These are phyloP conservation scores for Schizopygopsis pylzovi DNA, from an alignment of 2,797 vertebrate species.

Conservation along the genomic window DNA sequence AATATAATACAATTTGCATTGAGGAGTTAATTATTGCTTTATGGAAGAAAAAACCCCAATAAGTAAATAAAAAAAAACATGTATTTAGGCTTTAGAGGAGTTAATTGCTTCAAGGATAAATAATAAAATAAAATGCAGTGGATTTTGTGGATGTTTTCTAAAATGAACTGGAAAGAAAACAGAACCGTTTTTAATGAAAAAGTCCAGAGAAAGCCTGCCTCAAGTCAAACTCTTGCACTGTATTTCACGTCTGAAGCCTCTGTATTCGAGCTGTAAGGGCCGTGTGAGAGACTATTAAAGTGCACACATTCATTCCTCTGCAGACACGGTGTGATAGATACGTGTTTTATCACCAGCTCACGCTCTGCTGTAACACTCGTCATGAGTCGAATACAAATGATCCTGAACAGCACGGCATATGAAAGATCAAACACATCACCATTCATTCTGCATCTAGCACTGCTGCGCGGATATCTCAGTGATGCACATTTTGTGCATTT, in stretches of 20 bases:
- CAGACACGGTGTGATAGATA: not conserved
- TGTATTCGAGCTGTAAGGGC: not conserved
- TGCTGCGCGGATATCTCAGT: not conserved
- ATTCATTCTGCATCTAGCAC: not conserved
- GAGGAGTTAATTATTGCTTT: not conserved
- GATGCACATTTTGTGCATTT: not conserved
- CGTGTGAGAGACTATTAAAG: not conserved
- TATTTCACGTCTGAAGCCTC: not conserved
- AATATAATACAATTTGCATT: not conserved
- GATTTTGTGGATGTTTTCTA: not conserved
- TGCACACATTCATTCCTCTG: not conserved
- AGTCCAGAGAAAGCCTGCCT: not conserved
- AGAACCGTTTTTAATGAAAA: not conserved
- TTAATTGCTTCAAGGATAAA: not conserved
- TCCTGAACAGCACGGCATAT: not conserved
- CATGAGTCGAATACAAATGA: conserved; percentile 15
- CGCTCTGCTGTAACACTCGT: not conserved
- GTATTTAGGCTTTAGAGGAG: no score
- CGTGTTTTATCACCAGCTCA: not conserved
- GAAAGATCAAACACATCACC: not conserved
- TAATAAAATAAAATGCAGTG: not conserved
- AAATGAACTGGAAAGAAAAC: not conserved
- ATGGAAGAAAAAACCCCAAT: no score
- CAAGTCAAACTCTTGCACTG: not conserved
- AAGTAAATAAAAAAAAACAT: no score